Evolutionary conservation across 2,888 invertebrate genomes (phyloP).

Genomic region (Ornithoptera priamus): DNA sequence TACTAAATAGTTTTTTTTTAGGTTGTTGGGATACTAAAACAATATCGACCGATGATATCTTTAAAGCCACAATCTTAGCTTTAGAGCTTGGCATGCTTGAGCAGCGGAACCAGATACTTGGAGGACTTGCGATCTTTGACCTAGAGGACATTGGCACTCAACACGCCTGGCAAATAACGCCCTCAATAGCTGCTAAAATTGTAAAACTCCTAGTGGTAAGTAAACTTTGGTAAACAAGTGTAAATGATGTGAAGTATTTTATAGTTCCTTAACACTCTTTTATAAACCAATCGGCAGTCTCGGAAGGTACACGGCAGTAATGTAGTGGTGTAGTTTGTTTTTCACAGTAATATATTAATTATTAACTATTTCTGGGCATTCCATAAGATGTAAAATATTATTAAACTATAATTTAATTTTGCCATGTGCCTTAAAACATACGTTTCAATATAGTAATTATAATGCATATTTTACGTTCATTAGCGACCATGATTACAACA

Average conservation of each 20-base stretch:
- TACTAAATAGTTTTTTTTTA: constrained; percentile 45
- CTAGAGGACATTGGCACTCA: constrained; percentile 84
- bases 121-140: constrained; percentile 89
- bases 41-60: constrained; percentile 82
- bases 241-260: constrained; percentile 15
- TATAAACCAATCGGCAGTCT: neutral
- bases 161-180: constrained; percentile 87
- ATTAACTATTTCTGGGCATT: no score
- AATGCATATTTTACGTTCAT: no score
- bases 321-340: no score
- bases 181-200: constrained; percentile 83
- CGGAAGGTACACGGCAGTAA: no score
- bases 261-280: neutral
- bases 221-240: constrained; percentile 30
- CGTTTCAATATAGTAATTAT: no score
- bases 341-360: no score
- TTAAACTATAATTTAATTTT: no score
- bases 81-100: constrained; percentile 88
- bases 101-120: constrained; percentile 86
- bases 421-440: no score
- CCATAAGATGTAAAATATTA: no score
- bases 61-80: constrained; percentile 84
- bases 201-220: constrained; percentile 86
- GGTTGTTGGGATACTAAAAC: constrained; percentile 88
- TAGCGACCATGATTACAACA: no score